Percentiles rank a stretch among this genome's conserved stretches.
Evolutionary conservation across 2,113 vertebrate genomes (phyloP).

Genomic region (Toxotes jaculatrix): DNA sequence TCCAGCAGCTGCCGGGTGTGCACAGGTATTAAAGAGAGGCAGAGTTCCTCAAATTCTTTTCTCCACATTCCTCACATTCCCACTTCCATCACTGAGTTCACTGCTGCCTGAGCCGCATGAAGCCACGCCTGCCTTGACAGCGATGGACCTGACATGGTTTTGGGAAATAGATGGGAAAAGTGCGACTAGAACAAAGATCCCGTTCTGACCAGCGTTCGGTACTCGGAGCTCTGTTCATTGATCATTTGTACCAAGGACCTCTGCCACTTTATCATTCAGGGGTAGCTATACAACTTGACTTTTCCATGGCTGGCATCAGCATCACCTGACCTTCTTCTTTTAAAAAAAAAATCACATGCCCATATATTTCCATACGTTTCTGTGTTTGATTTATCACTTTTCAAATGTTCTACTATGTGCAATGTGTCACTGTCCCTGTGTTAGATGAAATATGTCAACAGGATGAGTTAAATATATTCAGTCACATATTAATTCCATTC

Average conservation of each 20-base stretch:
- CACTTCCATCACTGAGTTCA: background rate
- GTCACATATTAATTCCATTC: background rate
- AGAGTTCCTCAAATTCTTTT: slow-evolving; percentile 3
- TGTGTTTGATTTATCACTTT: background rate
- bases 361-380: background rate
- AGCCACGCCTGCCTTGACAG: background rate
- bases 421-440: background rate
- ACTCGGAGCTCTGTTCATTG: no score
- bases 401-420: background rate
- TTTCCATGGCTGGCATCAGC: background rate
- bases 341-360: background rate
- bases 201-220: no score
- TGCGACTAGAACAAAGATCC: background rate
- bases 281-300: background rate
- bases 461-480: background rate
- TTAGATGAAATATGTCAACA: background rate
- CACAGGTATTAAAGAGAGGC: slow-evolving; percentile 19
- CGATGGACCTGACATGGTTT: background rate
- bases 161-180: background rate
- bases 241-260: background rate
- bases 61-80: slow-evolving; percentile 34
- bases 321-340: background rate
- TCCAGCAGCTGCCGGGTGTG: slow-evolving; percentile 40
- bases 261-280: background rate
- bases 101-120: background rate